A percentile compares a stretch with the other conserved stretches of the same genome.
These are phyloP conservation scores for Meteorus sp. DNA, from an alignment of 1,140 invertebrate species.

Conservation along the genomic window DNA sequence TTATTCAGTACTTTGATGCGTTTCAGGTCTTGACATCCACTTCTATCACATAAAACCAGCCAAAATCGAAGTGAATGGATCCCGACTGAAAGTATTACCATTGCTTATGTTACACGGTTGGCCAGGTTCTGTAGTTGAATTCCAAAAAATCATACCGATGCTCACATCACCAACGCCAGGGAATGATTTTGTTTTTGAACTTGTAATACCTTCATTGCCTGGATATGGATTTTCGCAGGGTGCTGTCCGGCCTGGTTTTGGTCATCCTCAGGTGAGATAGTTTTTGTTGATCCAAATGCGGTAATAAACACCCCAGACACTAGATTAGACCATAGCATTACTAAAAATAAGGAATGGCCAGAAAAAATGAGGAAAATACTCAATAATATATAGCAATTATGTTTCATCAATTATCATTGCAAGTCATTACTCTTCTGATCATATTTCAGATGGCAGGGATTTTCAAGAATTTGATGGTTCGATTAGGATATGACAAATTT, in stretches of 20 bases:
- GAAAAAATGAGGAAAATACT: slow-evolving; percentile 1
- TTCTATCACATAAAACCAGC: slow-evolving; percentile 66
- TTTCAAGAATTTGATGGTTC: slow-evolving; percentile 81
- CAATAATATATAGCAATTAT: too few relatives aligned
- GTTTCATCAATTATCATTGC: too few relatives aligned
- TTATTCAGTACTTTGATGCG: neutral
- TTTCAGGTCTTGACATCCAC: slow-evolving; percentile 71
- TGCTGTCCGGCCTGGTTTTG: slow-evolving; percentile 46
- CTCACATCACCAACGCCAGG: slow-evolving; percentile 63
- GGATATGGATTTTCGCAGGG: slow-evolving; percentile 75
- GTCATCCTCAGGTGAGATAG: slow-evolving; percentile 36
- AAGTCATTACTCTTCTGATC: neutral
- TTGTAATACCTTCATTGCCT: slow-evolving; percentile 76
- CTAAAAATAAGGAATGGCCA: too few relatives aligned
- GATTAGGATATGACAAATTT: slow-evolving; percentile 75
- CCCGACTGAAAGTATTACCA: slow-evolving; percentile 65
- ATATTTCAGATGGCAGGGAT: slow-evolving; percentile 67
- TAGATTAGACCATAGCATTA: too few relatives aligned
- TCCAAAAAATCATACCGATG: slow-evolving; percentile 78
- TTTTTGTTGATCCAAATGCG: too few relatives aligned
- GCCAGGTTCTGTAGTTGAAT: slow-evolving; percentile 88
- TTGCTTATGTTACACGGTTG: slow-evolving; percentile 84
- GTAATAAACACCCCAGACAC: too few relatives aligned
- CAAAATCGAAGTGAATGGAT: slow-evolving; percentile 36
- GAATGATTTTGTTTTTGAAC: slow-evolving; percentile 74